Percentiles rank a stretch among this genome's conserved stretches.
Evolutionary conservation across 2,797 vertebrate species (phyloP).

Genomic region (Brachyrhaphis roseni): DNA sequence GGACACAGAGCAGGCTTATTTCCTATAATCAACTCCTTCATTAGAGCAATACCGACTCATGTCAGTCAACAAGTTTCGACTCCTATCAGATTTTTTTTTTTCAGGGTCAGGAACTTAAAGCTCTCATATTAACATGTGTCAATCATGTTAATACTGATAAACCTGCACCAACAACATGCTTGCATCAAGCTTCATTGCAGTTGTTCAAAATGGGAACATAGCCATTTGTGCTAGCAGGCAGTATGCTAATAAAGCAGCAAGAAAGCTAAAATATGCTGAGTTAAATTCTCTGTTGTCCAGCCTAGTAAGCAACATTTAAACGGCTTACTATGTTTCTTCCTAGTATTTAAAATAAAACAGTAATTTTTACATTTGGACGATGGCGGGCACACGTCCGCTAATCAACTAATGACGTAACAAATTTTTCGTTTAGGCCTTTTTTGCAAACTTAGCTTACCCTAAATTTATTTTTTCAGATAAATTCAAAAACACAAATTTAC

Average conservation of each 20-base stretch:
- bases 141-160: slow-evolving; percentile 36
- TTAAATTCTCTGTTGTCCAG: slow-evolving; percentile 26
- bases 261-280: slow-evolving; percentile 8
- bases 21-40: slow-evolving; percentile 65
- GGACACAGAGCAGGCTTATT: slow-evolving; percentile 59
- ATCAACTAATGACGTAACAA: neutral
- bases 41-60: slow-evolving; percentile 45
- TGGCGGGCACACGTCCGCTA: neutral
- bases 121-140: slow-evolving; percentile 47
- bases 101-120: slow-evolving; percentile 29
- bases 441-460: neutral
- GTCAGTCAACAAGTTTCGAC: slow-evolving; percentile 41
- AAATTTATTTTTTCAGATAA: neutral
- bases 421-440: neutral
- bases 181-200: slow-evolving; percentile 6
- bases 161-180: slow-evolving; percentile 19
- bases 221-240: slow-evolving; percentile 29
- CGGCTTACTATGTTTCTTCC: neutral
- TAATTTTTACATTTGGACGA: slow-evolving; percentile 24
- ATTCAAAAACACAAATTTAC: neutral
- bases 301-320: slow-evolving; percentile 11
- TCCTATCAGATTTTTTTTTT: slow-evolving; percentile 39
- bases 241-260: slow-evolving; percentile 28
- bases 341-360: neutral
- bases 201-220: slow-evolving; percentile 22